Evolutionary conservation across 2,888 invertebrate species (phyloP).

Genomic region (Notodonta ziczac): DNA sequence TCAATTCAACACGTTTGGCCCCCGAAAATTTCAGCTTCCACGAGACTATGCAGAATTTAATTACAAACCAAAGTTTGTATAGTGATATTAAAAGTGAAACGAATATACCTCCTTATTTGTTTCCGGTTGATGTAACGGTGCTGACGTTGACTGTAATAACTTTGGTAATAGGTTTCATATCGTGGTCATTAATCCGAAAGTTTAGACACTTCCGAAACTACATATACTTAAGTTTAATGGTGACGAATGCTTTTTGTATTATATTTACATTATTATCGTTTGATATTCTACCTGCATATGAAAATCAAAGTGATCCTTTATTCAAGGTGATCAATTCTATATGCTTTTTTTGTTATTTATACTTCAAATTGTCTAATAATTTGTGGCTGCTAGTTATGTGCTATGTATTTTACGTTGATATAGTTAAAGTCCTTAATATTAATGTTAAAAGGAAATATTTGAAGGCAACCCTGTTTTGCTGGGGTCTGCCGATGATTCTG

Average conservation of each 20-base stretch:
- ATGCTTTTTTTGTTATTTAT: background rate
- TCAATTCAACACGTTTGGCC: too few relatives aligned
- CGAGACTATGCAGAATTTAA: too few relatives aligned
- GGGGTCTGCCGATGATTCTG: background rate
- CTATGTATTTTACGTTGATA: constrained; percentile 18
- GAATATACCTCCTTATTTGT: background rate
- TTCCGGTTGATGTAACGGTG: background rate
- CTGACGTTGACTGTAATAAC: background rate
- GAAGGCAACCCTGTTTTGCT: background rate
- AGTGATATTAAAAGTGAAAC: too few relatives aligned
- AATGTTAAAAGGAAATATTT: background rate
- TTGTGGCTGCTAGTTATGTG: constrained; percentile 22
- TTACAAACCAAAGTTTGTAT: too few relatives aligned
- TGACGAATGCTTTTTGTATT: background rate
- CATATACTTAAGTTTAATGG: background rate
- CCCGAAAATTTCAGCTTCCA: too few relatives aligned
- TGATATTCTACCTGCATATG: background rate
- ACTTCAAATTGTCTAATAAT: background rate
- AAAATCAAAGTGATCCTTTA: background rate
- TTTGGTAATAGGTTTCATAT: background rate
- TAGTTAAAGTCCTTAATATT: background rate
- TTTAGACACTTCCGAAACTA: background rate
- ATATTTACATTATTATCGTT: background rate
- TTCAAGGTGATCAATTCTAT: background rate
- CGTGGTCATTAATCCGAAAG: background rate